Percentiles rank a stretch among this genome's conserved stretches.
These are phyloP conservation scores for Conops quadrifasciatus DNA, from an alignment of 2,888 invertebrate species.

Conservation along the genomic window DNA sequence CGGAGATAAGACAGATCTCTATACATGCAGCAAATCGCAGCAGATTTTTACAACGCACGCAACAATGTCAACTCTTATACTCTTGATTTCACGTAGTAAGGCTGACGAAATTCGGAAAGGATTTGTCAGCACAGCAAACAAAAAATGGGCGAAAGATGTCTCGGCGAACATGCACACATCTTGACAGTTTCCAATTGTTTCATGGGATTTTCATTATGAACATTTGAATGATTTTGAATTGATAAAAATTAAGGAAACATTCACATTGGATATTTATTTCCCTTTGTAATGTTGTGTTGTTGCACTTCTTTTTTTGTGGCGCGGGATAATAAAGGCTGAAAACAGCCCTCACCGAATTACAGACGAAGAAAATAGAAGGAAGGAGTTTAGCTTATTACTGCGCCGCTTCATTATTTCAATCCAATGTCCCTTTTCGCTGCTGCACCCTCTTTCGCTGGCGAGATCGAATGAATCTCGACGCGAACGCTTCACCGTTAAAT, in stretches of 20 bases:
- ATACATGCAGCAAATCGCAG: no score
- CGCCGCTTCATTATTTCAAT: conserved; percentile 5
- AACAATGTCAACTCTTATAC: background rate
- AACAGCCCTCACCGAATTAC: conserved; percentile 14
- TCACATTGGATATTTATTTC: conserved; percentile 43
- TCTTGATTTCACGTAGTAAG: background rate
- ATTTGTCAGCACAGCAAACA: background rate
- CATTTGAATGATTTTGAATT: conserved; percentile 62
- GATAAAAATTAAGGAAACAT: conserved; percentile 60
- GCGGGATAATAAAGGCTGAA: background rate
- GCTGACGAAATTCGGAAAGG: background rate
- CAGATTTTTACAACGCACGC: background rate
- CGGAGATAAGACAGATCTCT: no score
- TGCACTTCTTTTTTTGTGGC: conserved; percentile 1
- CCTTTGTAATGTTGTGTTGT: background rate
- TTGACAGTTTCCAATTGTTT: conserved; percentile 54
- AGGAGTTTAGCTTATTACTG: conserved; percentile 24
- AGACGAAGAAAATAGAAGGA: background rate
- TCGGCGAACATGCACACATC: background rate
- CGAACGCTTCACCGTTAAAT: background rate
- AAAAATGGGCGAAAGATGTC: background rate
- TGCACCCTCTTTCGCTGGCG: background rate
- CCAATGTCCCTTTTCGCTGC: conserved; percentile 10
- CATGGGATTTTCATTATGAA: conserved; percentile 62
- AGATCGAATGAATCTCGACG: background rate